Conservation (phyloP, 2,113 vertebrate genomes). For the Xenopus tropicalis region DNA sequence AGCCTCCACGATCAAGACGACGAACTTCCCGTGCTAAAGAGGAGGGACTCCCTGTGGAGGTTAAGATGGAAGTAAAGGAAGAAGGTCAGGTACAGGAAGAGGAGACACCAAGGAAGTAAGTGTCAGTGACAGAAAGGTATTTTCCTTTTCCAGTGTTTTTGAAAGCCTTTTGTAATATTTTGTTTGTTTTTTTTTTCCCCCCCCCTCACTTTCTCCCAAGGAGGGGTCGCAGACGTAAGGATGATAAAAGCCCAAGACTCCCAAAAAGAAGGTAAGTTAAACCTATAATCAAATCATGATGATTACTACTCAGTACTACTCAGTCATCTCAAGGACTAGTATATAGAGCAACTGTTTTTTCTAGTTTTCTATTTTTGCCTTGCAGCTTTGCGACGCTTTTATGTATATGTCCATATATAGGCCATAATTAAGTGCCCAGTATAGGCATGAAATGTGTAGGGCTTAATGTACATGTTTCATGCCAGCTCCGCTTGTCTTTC, state of each 20-base stretch:
- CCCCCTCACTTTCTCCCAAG: constrained; percentile 58
- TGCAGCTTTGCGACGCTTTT: too few relatives aligned
- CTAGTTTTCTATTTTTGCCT: too few relatives aligned
- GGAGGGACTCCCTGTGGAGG: constrained; percentile 73
- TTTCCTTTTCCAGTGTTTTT: background rate
- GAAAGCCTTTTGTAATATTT: background rate
- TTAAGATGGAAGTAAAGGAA: constrained; percentile 78
- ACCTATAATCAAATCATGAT: too few relatives aligned
- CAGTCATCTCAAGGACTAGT: too few relatives aligned
- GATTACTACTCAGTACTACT: too few relatives aligned
- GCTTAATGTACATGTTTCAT: too few relatives aligned
- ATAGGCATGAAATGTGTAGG: too few relatives aligned
- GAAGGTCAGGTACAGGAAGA: constrained; percentile 79
- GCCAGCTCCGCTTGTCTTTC: too few relatives aligned
- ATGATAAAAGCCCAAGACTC: constrained; percentile 92
- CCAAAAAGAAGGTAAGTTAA: constrained; percentile 85
- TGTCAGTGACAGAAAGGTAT: constrained; percentile 21
- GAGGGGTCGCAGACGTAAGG: constrained; percentile 91
- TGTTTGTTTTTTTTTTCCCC: constrained; percentile 36
- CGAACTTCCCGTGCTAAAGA: constrained; percentile 61
- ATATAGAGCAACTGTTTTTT: too few relatives aligned
- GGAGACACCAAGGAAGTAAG: constrained; percentile 92
- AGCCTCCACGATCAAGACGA: constrained; percentile 3
- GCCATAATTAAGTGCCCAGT: too few relatives aligned
- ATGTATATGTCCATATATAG: too few relatives aligned